phyloP scores from a whole-genome alignment of 2,888 invertebrate species.

The Argyresthia albistria region DNA sequence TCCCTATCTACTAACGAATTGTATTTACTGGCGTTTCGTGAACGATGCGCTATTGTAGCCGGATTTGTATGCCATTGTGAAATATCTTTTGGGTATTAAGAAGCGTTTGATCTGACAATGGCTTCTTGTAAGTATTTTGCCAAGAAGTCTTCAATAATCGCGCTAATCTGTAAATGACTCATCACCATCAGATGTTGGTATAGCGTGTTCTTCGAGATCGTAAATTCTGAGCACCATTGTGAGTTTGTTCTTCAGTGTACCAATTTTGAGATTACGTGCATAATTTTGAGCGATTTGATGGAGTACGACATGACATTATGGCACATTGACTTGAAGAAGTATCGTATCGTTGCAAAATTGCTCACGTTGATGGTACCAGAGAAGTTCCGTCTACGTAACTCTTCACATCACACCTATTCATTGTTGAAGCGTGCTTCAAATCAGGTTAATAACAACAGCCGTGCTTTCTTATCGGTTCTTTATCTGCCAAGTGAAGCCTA shows the following conservation, averaged over 20 bases:
- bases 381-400: too few species aligned
- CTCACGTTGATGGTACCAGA: too few species aligned
- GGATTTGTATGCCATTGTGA: slow-evolving; percentile 22
- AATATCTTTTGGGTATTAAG: slow-evolving; percentile 14
- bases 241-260: slow-evolving; percentile 18
- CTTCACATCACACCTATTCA: too few species aligned
- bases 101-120: neutral
- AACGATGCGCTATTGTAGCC: slow-evolving; percentile 30
- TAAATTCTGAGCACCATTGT: slow-evolving; percentile 33
- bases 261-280: slow-evolving; percentile 8
- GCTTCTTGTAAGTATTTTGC: neutral
- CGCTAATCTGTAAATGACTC: slow-evolving; percentile 19
- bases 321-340: too few species aligned
- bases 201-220: slow-evolving; percentile 30
- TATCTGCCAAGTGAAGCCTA: neutral
- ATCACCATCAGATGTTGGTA: slow-evolving; percentile 20
- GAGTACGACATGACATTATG: neutral
- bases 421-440: too few species aligned
- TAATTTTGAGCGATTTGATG: neutral
- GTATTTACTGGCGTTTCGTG: slow-evolving; percentile 30
- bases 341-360: too few species aligned
- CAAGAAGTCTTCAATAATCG: neutral
- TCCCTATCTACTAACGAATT: slow-evolving; percentile 50
- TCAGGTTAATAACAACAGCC: too few species aligned
- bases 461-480: too few species aligned